Conservation (phyloP, 2,797 vertebrate species). For the Acanthurus leucopareius region DNA sequence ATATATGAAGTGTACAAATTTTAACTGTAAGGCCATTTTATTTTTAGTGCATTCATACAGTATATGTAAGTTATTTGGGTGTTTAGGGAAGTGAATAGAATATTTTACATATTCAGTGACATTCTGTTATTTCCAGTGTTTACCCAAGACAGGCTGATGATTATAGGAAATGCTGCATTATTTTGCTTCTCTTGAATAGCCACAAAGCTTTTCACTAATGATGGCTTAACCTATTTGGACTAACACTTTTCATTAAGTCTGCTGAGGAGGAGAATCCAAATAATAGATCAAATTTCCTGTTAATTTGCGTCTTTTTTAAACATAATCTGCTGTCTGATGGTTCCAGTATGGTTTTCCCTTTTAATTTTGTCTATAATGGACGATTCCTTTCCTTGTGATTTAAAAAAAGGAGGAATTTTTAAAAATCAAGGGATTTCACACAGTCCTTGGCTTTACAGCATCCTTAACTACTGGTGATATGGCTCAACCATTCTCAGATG, state of each 20-base stretch:
- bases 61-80: constrained; percentile 6
- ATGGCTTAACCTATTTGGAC: neutral
- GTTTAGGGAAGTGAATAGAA: constrained; percentile 11
- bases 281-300: neutral
- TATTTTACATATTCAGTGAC: constrained; percentile 2
- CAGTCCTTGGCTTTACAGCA: no score
- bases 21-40: constrained; percentile 10
- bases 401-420: neutral
- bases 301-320: neutral
- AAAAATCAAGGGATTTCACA: no score
- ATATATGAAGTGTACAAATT: constrained; percentile 1
- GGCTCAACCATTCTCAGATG: no score
- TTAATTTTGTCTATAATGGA: neutral
- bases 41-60: neutral
- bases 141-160: constrained; percentile 5
- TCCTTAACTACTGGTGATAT: no score
- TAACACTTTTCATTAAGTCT: neutral
- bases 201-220: neutral
- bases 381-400: neutral
- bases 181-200: neutral
- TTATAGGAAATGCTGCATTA: constrained; percentile 2
- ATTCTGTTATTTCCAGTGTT: constrained; percentile 11
- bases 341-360: neutral
- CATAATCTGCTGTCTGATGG: neutral
- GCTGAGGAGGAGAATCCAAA: neutral